phyloP scores from a whole-genome alignment of 1,140 invertebrate species.

The Lysiphlebus fabarum region DNA sequence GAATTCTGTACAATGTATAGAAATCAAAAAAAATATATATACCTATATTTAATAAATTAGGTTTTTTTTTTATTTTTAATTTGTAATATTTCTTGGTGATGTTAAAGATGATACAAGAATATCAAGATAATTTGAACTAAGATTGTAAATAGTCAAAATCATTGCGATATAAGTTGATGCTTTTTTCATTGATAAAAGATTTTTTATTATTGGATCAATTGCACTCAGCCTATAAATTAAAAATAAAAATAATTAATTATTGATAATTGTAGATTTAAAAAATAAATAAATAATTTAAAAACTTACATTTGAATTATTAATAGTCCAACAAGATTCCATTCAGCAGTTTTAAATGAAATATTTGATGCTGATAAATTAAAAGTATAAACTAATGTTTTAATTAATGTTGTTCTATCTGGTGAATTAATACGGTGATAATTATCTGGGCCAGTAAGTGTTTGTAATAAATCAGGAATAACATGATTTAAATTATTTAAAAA shows the following conservation, averaged over 20 bases:
- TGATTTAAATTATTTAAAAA: slow-evolving; percentile 52
- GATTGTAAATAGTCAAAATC: slow-evolving; percentile 52
- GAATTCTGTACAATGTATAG: too few species aligned
- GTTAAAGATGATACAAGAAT: slow-evolving; percentile 35
- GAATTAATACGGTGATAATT: slow-evolving; percentile 30
- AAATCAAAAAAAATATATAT: too few species aligned
- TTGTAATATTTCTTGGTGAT: too few species aligned
- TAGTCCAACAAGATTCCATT: slow-evolving; percentile 53
- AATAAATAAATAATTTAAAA: slow-evolving; percentile 19
- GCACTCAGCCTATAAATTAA: slow-evolving; percentile 45
- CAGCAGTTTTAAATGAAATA: slow-evolving; percentile 50
- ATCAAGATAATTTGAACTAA: slow-evolving; percentile 50
- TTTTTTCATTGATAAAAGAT: slow-evolving; percentile 38
- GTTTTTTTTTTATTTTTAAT: too few species aligned
- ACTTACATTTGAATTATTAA: slow-evolving; percentile 54
- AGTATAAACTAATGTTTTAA: slow-evolving; percentile 48
- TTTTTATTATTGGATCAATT: slow-evolving; percentile 41
- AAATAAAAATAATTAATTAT: slow-evolving; percentile 22
- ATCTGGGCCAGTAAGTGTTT: slow-evolving; percentile 34
- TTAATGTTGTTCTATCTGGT: slow-evolving; percentile 29
- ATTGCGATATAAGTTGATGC: slow-evolving; percentile 47
- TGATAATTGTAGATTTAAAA: slow-evolving; percentile 2
- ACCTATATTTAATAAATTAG: too few species aligned
- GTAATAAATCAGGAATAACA: slow-evolving; percentile 50
- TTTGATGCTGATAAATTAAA: slow-evolving; percentile 52